Evolutionary conservation across 2,113 vertebrate species (phyloP).

Genomic region (Arvicanthis niloticus): DNA sequence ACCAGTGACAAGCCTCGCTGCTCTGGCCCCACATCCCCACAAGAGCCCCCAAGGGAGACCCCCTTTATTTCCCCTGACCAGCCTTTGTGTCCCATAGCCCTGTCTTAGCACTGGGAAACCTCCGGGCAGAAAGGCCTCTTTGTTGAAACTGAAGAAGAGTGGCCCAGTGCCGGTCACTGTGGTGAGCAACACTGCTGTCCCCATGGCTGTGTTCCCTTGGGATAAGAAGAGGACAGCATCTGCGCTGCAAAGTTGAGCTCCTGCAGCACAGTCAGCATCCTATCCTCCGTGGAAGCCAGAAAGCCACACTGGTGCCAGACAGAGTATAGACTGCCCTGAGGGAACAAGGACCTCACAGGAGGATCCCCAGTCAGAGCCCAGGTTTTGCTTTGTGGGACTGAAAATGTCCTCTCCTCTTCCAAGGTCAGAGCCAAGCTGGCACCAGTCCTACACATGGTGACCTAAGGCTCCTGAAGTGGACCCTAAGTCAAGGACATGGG

Average conservation of each 20-base stretch:
- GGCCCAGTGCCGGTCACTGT: too few relatives aligned
- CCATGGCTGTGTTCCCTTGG: not conserved
- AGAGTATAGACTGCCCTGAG: not conserved
- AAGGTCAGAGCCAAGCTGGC: not conserved
- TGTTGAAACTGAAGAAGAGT: not conserved
- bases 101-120: not conserved
- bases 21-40: too few relatives aligned
- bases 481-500: not conserved
- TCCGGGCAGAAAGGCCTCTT: not conserved
- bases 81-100: not conserved
- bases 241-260: not conserved
- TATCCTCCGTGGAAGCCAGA: not conserved
- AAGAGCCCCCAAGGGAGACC: not conserved
- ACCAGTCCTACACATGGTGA: fast-evolving
- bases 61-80: not conserved
- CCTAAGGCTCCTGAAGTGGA: not conserved
- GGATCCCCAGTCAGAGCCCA: not conserved
- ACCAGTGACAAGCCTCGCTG: not conserved
- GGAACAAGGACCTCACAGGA: not conserved
- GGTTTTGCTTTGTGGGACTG: not conserved
- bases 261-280: not conserved
- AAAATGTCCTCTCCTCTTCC: not conserved
- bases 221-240: not conserved
- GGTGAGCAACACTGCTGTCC: not conserved
- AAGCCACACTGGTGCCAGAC: not conserved